phyloP scores from a whole-genome alignment of 2,888 invertebrate species.

The Podotricha telesiphe region DNA sequence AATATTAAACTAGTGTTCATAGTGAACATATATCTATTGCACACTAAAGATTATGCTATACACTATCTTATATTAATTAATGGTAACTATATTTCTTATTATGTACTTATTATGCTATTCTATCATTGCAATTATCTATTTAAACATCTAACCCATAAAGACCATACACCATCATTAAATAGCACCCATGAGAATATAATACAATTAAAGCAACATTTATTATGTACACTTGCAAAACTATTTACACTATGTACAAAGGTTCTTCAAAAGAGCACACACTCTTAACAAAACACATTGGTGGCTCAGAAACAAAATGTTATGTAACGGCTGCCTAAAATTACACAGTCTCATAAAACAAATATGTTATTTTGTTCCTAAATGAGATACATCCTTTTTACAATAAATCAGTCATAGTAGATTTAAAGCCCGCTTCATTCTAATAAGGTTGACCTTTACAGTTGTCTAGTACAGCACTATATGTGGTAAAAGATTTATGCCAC shows the following conservation, averaged over 20 bases:
- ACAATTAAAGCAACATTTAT: conserved; percentile 73
- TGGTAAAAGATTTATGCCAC: background rate
- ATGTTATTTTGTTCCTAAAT: conserved; percentile 73
- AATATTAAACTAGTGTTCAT: conserved; percentile 38
- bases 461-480: background rate
- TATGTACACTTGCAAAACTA: conserved; percentile 57
- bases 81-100: conserved; percentile 74
- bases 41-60: conserved; percentile 75
- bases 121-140: conserved; percentile 53
- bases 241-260: conserved; percentile 70
- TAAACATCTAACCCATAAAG: conserved; percentile 58
- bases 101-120: conserved; percentile 51
- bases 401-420: conserved; percentile 69
- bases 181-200: conserved; percentile 80
- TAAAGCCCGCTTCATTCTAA: conserved; percentile 60
- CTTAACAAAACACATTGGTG: conserved; percentile 39
- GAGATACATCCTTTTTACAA: conserved; percentile 71
- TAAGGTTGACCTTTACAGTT: conserved; percentile 3
- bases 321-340: conserved; percentile 75
- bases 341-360: conserved; percentile 75
- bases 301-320: conserved; percentile 50
- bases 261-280: conserved; percentile 54
- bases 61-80: conserved; percentile 59
- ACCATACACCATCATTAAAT: conserved; percentile 79
- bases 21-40: conserved; percentile 67